A percentile compares a stretch with the other conserved stretches of the same genome.
Evolutionary conservation across 2,113 vertebrate genomes (phyloP).

Genomic region (Myotis lucifugus): DNA sequence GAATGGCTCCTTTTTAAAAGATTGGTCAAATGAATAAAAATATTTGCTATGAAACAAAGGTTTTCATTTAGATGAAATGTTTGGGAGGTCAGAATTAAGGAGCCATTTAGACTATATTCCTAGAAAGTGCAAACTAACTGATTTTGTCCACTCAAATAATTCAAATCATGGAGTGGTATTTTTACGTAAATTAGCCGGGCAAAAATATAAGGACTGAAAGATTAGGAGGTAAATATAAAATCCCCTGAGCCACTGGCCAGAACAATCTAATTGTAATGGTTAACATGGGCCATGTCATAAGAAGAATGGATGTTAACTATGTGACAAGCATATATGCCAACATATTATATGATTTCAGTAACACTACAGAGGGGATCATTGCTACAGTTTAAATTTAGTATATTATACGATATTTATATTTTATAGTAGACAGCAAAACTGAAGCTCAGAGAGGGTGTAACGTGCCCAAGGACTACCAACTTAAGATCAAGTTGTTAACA

Average conservation of each 20-base stretch:
- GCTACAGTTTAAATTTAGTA: not conserved
- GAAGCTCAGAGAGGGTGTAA: constrained; percentile 49
- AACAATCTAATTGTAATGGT: not conserved
- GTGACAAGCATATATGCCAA: not conserved
- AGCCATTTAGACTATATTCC: not conserved
- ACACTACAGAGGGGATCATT: not conserved
- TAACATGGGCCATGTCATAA: not conserved
- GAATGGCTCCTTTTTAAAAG: constrained; percentile 22
- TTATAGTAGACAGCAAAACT: constrained; percentile 32
- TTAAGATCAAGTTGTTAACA: constrained; percentile 18
- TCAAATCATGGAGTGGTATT: not conserved
- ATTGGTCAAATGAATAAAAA: constrained; percentile 39
- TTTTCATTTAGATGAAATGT: constrained; percentile 30
- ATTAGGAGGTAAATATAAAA: constrained; percentile 28
- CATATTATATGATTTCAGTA: not conserved
- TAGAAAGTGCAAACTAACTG: constrained; percentile 28
- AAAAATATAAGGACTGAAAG: constrained; percentile 45
- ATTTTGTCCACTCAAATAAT: constrained; percentile 28
- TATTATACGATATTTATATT: not conserved
- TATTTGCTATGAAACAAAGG: constrained; percentile 5
- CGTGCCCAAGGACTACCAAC: not conserved
- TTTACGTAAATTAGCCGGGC: constrained; percentile 9
- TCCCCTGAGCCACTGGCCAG: not conserved
- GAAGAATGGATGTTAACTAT: not conserved
- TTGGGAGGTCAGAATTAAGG: not conserved